Conservation (phyloP, 2,113 vertebrate species). For the Cyprinodon variegatus region DNA sequence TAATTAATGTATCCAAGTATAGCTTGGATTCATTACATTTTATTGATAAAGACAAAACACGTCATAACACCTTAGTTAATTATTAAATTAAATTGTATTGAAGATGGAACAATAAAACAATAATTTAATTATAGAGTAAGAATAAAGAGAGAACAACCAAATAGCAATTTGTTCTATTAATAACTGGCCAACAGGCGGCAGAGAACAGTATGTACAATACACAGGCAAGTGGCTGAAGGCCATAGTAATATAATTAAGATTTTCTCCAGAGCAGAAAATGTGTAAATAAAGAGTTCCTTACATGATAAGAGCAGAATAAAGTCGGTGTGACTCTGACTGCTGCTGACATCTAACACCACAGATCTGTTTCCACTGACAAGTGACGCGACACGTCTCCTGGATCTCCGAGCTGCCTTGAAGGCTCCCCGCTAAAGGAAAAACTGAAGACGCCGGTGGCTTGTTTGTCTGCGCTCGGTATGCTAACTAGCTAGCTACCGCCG, state of each 20-base stretch:
- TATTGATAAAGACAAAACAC: neutral
- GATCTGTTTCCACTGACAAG: conserved; percentile 41
- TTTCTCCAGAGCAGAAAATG: neutral
- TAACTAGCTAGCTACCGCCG: conserved; percentile 32
- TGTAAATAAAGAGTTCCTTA: conserved; percentile 56
- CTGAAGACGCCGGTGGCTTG: neutral
- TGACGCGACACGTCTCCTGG: conserved; percentile 59
- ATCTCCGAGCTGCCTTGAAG: conserved; percentile 24
- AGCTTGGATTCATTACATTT: neutral
- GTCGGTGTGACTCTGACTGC: conserved; percentile 28
- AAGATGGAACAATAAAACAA: neutral
- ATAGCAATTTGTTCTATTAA: neutral
- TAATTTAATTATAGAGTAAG: neutral
- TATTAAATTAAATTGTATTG: neutral
- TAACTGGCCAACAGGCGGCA: neutral
- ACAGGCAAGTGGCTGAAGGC: conserved; percentile 19
- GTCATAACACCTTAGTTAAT: neutral
- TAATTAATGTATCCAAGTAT: neutral
- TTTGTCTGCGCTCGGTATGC: conserved; percentile 3
- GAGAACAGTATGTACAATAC: neutral
- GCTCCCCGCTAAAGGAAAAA: neutral
- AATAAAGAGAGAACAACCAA: neutral
- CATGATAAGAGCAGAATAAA: conserved; percentile 75
- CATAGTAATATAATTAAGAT: conserved; percentile 4
- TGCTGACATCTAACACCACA: neutral